Base-by-base conservation (phyloP, 2,888 invertebrate genomes). In the Aphidius colemani region DNA sequence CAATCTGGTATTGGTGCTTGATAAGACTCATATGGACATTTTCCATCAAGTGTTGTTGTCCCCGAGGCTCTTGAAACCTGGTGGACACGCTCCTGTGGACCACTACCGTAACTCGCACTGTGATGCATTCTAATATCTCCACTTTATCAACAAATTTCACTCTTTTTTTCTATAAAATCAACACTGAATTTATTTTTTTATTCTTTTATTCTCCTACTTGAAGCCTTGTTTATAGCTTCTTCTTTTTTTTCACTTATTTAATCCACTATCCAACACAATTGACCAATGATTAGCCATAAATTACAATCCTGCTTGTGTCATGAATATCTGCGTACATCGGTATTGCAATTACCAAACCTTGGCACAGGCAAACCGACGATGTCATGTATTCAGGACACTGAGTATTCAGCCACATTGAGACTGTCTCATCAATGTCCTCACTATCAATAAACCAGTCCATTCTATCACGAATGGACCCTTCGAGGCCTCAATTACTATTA, bases 1-100 rank as follows among this genome's bases (percentile, higher is more conserved):
- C 82, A 76, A 75, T 80, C 79, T 63, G 80, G 78, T 70, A 79
- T 83, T 74, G 82, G 83, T 65, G 82, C 74, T 74, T 80, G 80
- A 73, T 80, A 81, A 66, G 75, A 74, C 67, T 83, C 81, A 74
- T 82, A 81, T 39, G 80, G 81, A 64, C 78, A 81, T 73, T 81
- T 81, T 3, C 66, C 67, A 55, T 70, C 70, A 46, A 68, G 59
- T n/a, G 64, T 66, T 39, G 65, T 66, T 58, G 73, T 74, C 61
- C 72, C 72, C 13, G 69, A 64, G 46, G 74, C 67, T 66, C 77
- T 74, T 49, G 78, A 73, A 65, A 72, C 73, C 69, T 78, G 78
- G 66, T 75, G 78, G 64, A 76, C 75, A 40, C 77, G 71, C 67
- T 77, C 81, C 71, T 81, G 80, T 67, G 81, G 81, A 59, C 81